A percentile compares a stretch with the other conserved stretches of the same genome.
Conservation (phyloP, 2,888 invertebrate genomes). For the Drepana falcataria region DNA sequence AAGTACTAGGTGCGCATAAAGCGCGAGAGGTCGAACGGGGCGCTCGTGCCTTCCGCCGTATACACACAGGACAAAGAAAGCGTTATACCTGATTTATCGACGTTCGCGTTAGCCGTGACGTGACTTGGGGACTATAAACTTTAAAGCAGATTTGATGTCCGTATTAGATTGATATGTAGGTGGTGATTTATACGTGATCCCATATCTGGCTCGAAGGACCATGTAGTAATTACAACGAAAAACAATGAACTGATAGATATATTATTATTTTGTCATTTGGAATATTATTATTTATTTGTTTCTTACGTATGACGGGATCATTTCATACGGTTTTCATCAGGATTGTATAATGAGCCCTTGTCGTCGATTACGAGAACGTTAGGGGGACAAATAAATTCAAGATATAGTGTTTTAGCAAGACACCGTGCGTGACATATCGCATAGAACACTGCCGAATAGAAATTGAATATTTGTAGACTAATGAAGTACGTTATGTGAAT, state of each 20-base stretch:
- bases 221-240: background rate
- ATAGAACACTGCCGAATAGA: no score
- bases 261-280: no score
- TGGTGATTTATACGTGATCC: no score
- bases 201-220: background rate
- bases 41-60: slow-evolving; percentile 48
- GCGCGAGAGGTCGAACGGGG: slow-evolving; percentile 41
- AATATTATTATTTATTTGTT: no score
- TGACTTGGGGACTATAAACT: slow-evolving; percentile 26
- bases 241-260: no score
- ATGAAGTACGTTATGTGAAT: slow-evolving; percentile 39
- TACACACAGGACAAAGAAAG: slow-evolving; percentile 60
- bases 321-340: no score
- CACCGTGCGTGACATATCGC: no score
- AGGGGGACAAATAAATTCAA: no score
- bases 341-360: no score
- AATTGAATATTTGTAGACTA: slow-evolving; percentile 24
- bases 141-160: slow-evolving; percentile 14
- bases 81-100: slow-evolving; percentile 68
- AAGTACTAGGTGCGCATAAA: slow-evolving; percentile 44
- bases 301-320: no score
- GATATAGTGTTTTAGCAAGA: no score
- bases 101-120: slow-evolving; percentile 44
- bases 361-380: no score
- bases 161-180: background rate